Base-by-base conservation (phyloP, 2,113 vertebrate species). In the Heterotis niloticus region DNA sequence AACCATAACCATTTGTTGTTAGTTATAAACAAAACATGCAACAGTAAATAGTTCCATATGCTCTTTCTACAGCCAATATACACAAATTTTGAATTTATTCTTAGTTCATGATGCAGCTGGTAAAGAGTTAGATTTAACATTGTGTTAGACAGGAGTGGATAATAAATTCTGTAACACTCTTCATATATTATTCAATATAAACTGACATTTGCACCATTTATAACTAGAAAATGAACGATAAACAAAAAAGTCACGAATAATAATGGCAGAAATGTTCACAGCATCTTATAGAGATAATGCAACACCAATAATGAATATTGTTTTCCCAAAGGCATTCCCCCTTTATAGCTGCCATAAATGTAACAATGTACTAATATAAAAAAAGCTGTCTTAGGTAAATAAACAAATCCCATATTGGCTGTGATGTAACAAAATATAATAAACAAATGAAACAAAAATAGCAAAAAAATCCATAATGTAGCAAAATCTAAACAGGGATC, bases 381-480 rank as follows among this genome's bases (percentile, higher is more conserved):
- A 44, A 44, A 44, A n/a, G 69, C 13, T 71, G 28, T 68, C 29
- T 59, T 26, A 68, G 57, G 64, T 78, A 59, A 75, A 75, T 75
- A 51, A 75, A 74, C 1, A 34, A 59, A 57, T 68, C 24, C 18
- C 70, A 13, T 78, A 34, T 28, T 68, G 52, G 65, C 34, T 78
- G 52, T 29, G 26, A 69, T 52, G 16, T 77, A 54, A 76, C 28
- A 74, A 34, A 66, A 65, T 54, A 65, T 66, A 65, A 44, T 44
- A 44, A 77, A 64, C 75, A 54, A 74, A 76, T 51, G 24, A 17
- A 77, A 24, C 67, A 66, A 68, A 78, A 77, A 65, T n/a, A 68
- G 52, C 76, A 68, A 78, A 77, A n/a, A 44, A 77, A 77, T 67
- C 24, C 64, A 77, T 24, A 24, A n/a, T 44, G 64, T 34, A 67